These are phyloP conservation scores for Chloropsis cyanopogon DNA, from an alignment of 2,113 vertebrate genomes.

Conservation along the genomic window DNA sequence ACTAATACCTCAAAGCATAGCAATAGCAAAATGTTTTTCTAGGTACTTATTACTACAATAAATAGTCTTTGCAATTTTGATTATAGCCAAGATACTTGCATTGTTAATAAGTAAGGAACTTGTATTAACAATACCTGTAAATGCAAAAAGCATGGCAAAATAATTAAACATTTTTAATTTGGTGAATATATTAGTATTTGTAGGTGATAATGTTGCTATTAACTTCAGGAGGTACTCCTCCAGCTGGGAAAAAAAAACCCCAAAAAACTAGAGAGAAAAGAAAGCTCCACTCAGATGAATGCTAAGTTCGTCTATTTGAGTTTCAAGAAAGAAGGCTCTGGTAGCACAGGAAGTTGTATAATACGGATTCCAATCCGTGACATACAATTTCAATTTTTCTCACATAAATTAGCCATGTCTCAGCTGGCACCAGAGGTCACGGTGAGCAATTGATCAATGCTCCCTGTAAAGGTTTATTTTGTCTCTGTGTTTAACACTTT, in stretches of 20 bases:
- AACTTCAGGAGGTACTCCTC: background rate
- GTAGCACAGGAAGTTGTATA: background rate
- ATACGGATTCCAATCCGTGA: background rate
- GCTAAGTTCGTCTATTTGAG: background rate
- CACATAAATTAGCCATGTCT: background rate
- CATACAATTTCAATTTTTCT: background rate
- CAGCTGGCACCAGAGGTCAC: background rate
- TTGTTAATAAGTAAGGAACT: background rate
- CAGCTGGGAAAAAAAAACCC: background rate
- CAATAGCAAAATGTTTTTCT: background rate
- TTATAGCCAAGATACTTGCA: background rate
- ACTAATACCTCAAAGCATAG: background rate
- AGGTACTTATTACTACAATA: background rate
- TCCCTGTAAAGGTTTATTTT: background rate
- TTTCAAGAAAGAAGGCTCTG: background rate
- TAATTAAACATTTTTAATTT: background rate
- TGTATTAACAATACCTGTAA: background rate
- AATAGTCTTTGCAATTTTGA: background rate
- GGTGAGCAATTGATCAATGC: background rate
- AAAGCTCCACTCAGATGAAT: background rate
- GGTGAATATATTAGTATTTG: background rate
- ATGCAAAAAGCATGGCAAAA: background rate
- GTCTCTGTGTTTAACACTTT: background rate
- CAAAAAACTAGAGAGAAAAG: background rate
- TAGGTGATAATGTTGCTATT: background rate